Evolutionary conservation across 2,797 vertebrate genomes (phyloP).

Genomic region (Crocidura indochinensis): DNA sequence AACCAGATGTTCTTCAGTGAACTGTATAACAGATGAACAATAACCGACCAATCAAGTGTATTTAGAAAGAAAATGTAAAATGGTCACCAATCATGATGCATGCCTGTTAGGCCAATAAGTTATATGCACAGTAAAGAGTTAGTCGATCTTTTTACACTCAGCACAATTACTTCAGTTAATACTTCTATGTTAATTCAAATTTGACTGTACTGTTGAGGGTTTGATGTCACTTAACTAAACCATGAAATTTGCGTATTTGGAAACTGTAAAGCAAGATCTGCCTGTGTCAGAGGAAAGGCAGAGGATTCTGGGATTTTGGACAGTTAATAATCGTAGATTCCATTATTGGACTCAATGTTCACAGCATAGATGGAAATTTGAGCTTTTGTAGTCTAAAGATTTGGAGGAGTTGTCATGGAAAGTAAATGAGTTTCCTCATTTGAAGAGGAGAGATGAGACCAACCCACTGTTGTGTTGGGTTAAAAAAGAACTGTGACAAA

Average conservation of each 20-base stretch:
- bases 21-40: not conserved
- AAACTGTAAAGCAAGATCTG: not conserved
- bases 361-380: not conserved
- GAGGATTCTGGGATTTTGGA: not conserved
- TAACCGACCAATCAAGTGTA: not conserved
- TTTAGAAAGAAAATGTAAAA: not conserved
- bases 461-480: not conserved
- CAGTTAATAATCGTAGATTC: not conserved
- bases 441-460: not conserved
- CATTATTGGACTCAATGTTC: not conserved
- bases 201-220: not conserved
- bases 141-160: not conserved
- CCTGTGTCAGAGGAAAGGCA: not conserved
- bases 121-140: not conserved
- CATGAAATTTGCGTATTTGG: not conserved
- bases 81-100: not conserved
- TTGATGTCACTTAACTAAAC: not conserved
- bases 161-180: not conserved
- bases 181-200: not conserved
- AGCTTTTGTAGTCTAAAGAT: slow-evolving; percentile 7
- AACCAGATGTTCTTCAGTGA: not conserved
- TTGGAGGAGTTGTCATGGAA: not conserved
- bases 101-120: not conserved
- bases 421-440: not conserved
- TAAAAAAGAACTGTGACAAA: not conserved